These are phyloP conservation scores for Chionodraco myersi DNA, from an alignment of 2,113 vertebrate genomes.

Conservation along the genomic window DNA sequence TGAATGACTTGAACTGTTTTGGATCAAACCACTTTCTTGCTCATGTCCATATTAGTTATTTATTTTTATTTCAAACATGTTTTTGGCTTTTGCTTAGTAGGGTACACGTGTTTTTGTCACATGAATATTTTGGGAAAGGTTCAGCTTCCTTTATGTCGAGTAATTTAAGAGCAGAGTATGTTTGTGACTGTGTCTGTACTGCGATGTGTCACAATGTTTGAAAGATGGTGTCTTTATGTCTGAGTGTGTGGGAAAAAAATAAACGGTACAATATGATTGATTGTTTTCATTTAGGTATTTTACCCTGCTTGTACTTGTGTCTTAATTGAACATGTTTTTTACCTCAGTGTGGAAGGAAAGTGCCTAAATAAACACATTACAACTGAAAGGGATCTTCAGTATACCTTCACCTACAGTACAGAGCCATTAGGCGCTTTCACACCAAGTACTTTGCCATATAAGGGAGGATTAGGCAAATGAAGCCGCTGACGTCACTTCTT, in stretches of 20 bases:
- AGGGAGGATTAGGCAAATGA: no score
- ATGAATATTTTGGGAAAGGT: slow-evolving; percentile 27
- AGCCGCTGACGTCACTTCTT: no score
- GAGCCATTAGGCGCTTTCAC: no score
- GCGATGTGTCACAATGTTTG: slow-evolving; percentile 38
- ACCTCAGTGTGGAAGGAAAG: not conserved
- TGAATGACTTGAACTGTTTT: slow-evolving; percentile 81
- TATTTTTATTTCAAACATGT: slow-evolving; percentile 66
- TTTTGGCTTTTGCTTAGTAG: slow-evolving; percentile 20
- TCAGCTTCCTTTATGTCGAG: slow-evolving; percentile 37
- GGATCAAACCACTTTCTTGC: slow-evolving; percentile 84
- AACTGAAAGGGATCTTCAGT: no score
- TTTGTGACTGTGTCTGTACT: slow-evolving; percentile 39
- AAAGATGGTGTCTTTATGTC: slow-evolving; percentile 24
- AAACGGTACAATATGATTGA: slow-evolving; percentile 30
- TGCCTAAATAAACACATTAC: no score
- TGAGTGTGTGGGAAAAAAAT: slow-evolving; percentile 51
- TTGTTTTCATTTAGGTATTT: not conserved
- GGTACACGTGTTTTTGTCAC: slow-evolving; percentile 21
- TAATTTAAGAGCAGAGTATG: slow-evolving; percentile 57
- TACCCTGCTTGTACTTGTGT: not conserved
- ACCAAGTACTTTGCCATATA: no score
- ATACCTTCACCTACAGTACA: not conserved
- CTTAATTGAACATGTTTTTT: not conserved
- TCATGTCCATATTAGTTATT: slow-evolving; percentile 72